Conservation (phyloP, 2,797 vertebrate species). For the Cichlasoma orientale region DNA sequence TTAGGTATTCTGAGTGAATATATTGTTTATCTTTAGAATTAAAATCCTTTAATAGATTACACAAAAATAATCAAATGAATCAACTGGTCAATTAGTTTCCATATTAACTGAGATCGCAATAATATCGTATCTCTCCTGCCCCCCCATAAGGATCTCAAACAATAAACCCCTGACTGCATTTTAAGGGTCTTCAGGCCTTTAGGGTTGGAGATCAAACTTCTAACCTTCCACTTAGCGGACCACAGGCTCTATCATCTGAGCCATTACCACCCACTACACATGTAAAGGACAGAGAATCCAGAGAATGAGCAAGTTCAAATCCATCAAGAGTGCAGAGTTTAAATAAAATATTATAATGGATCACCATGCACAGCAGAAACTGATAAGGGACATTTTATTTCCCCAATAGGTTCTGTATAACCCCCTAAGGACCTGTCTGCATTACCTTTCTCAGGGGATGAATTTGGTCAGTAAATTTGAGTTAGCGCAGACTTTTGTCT, state of each 20-base stretch:
- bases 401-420: not conserved
- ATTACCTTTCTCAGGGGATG: not conserved
- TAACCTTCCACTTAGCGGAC: no score
- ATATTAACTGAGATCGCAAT: not conserved
- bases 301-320: not conserved
- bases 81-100: not conserved
- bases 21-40: not conserved
- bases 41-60: not conserved
- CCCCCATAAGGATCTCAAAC: not conserved
- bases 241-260: no score
- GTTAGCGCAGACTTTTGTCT: constrained; percentile 19
- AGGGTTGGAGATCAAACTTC: not conserved
- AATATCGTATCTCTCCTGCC: not conserved
- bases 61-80: not conserved
- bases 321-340: no score
- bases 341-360: not conserved
- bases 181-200: not conserved
- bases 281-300: not conserved
- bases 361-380: not conserved
- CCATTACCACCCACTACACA: not conserved
- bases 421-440: not conserved
- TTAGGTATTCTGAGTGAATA: not conserved
- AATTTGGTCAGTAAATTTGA: constrained; percentile 21
- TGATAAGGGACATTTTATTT: not conserved
- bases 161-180: not conserved